Base-by-base conservation (phyloP, 2,113 vertebrate genomes). In the Grammomys dolichurus region DNA sequence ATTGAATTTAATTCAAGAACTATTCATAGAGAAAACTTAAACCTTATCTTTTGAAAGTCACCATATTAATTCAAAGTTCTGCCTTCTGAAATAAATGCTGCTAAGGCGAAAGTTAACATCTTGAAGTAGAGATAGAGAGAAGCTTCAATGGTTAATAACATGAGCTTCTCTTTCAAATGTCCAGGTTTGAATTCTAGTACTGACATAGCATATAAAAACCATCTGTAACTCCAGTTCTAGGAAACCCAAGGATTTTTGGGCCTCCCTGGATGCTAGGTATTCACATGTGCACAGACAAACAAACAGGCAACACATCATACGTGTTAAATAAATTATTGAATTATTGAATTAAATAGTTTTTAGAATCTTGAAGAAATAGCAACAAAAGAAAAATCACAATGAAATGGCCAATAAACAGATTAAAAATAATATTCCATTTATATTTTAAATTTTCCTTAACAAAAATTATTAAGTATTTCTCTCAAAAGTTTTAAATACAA, bases 1-100 rank as follows among this genome's bases (percentile, higher is more conserved):
- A 80, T 87, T 89, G 22, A 75, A 65, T 89, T 95, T 80, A 87
- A 89, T 89, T 94, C 51, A 67, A 87, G 3, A 97, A 92, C 87
- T 33, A 84, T 88, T 90, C 46, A 48, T 46, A 67, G 48, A 17
- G 22, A 87, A 89, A 92, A 86, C 54, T 20, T 14, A 93, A n/a
- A 92, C 31, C 46, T 92, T 60, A 3, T 77, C 75, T 82, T 70
- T 70, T 77, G 48, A 69, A 78, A 93, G 80, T 85, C 40, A 87
- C 1, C 10, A 54, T 26, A 16, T 69, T 88, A 60, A 93, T 26
- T 97, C 90, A 87, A 97, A 87, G 78, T 70, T 70, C 28, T 86
- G 28, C 40, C 10, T 73, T 91, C 80, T 60, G 43, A 96, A 95
- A 77, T 77, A 81, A 91, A 75, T 88, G 78, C 77, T 63, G 7